A percentile compares a stretch with the other conserved stretches of the same genome.
These are phyloP conservation scores for Otolemur crassicaudatus DNA, from an alignment of 2,797 vertebrate species.

Conservation along the genomic window DNA sequence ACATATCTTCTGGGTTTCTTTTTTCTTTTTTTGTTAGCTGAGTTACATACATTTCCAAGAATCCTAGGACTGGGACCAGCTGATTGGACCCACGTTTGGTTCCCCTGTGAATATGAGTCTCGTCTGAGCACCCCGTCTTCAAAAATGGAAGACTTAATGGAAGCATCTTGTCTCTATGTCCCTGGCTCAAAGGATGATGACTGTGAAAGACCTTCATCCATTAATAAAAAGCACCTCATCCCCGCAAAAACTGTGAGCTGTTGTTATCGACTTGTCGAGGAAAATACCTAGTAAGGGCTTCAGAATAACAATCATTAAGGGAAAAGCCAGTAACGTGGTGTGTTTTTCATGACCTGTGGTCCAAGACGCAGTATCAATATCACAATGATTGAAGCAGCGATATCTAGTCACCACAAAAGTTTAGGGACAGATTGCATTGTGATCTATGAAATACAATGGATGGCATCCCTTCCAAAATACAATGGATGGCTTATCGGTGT, in stretches of 20 bases:
- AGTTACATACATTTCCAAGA: not conserved
- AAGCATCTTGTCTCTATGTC: not conserved
- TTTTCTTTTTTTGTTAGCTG: too few relatives aligned
- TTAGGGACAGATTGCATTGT: too few relatives aligned
- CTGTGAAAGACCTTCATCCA: not conserved
- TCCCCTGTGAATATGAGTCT: not conserved
- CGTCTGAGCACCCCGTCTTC: too few relatives aligned
- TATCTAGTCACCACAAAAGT: too few relatives aligned
- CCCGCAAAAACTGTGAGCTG: not conserved
- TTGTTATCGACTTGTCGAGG: not conserved
- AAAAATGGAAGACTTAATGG: not conserved
- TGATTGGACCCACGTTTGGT: not conserved
- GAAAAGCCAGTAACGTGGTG: too few relatives aligned
- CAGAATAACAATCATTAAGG: not conserved
- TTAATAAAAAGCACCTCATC: not conserved
- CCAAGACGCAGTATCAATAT: too few relatives aligned
- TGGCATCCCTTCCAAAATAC: too few relatives aligned
- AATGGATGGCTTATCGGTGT: too few relatives aligned
- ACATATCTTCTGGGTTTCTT: not conserved
- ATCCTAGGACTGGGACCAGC: not conserved
- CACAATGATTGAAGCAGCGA: not conserved
- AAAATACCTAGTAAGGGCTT: not conserved
- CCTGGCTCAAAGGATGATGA: too few relatives aligned
- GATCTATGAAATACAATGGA: too few relatives aligned
- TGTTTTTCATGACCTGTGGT: not conserved